Evolutionary conservation across 2,888 invertebrate species (phyloP), one percentile per base, ranked within the genome.

Genomic region (Rhopalosiphum nymphaeae): DNA sequence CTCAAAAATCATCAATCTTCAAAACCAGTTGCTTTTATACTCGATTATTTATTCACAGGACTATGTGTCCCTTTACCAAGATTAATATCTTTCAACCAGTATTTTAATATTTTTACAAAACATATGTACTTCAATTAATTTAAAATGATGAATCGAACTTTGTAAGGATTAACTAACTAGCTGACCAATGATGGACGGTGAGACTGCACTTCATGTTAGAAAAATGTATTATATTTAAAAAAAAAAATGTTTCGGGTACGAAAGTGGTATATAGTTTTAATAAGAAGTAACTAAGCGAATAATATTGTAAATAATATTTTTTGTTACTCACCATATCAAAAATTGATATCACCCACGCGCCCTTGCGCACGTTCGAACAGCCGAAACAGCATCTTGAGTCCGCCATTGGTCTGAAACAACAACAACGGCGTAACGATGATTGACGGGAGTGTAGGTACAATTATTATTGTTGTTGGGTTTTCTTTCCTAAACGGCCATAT

Each of bases 361-460:
- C 88, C 3, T 67, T 93, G 53, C 92, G 92, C 89, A 93, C 89
- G 53, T 93, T 67, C n/a, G 78, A 93, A 56, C 67, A 93, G 7
- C 92, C 92, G 25, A 93, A 93, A 93, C 88, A 93, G 53, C 92
- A 93, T 13, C 25, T 78, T 42, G 88, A 88, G 11, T 89, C 78
- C 29, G 92, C 92, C 92, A 93, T 93, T 7, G 42, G 13, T 87
- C 92, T 92, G 49, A 42, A 92, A 87, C 46, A 87, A 29, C 36
- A 53, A 53, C 36, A 53, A 53, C 44, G 42, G 36, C 36, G 56
- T 36, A 88, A 49, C 49, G 49, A 87, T 29, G 29, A 46, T 86
- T 42, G 49, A 29, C n/a, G 86, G 26, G 44, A 44, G 11, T 29
- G 49, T 13, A 49, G 46, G 13, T 46, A 16, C 49, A 29, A 5